Evolutionary conservation across 2,888 invertebrate genomes (phyloP).

Genomic region (Tetanocera ferruginea): DNA sequence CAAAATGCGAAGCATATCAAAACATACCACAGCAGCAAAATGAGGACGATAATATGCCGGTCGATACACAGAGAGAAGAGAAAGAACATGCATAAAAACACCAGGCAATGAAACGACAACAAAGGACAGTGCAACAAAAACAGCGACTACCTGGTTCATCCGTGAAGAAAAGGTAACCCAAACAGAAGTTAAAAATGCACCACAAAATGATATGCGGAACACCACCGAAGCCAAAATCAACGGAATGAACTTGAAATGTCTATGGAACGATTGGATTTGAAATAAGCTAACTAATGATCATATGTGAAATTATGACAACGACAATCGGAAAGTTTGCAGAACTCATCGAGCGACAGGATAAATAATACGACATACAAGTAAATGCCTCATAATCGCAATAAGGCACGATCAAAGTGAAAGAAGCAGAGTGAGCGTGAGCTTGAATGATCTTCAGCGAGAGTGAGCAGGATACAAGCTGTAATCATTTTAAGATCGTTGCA

Average conservation of each 20-base stretch:
- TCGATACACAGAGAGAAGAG: neutral
- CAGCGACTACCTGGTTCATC: slow-evolving; percentile 10
- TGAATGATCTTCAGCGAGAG: neutral
- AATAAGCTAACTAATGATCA: neutral
- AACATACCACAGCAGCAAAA: slow-evolving; percentile 16
- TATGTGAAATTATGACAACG: neutral
- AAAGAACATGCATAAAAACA: slow-evolving; percentile 39
- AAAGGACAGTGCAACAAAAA: neutral
- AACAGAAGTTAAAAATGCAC: slow-evolving; percentile 26
- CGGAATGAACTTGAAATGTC: neutral
- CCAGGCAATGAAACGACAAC: slow-evolving; percentile 54
- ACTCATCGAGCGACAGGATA: slow-evolving; percentile 15
- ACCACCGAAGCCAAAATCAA: slow-evolving; percentile 8
- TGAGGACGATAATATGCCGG: neutral
- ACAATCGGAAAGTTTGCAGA: neutral
- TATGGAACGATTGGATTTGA: neutral
- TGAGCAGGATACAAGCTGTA: neutral
- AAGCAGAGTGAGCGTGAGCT: neutral
- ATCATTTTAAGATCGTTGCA: neutral
- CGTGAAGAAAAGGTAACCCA: neutral
- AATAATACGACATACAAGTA: slow-evolving; percentile 7
- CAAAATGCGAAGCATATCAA: slow-evolving; percentile 26
- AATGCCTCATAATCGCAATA: slow-evolving; percentile 8
- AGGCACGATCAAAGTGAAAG: neutral
- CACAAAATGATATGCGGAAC: slow-evolving; percentile 22